phyloP scores from a whole-genome alignment of 2,113 vertebrate species.

The Peromyscus maniculatus region DNA sequence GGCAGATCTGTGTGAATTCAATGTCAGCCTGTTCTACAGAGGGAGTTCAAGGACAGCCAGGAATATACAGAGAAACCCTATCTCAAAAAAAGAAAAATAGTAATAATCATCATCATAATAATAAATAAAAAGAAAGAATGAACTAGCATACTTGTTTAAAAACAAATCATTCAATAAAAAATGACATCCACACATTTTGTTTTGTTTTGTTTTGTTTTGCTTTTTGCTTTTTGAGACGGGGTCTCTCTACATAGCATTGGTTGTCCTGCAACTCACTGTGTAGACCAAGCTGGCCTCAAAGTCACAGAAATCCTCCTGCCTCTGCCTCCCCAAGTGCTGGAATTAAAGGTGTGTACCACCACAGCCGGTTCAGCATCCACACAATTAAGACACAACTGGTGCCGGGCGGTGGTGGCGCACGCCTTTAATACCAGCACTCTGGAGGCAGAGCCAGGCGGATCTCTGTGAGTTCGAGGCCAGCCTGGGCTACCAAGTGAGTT shows the following conservation, averaged over 20 bases:
- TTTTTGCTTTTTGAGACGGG: neutral
- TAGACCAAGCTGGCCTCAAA: neutral
- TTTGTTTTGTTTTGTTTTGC: neutral
- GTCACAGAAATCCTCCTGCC: neutral
- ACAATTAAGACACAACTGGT: neutral
- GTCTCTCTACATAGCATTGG: neutral
- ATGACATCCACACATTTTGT: neutral
- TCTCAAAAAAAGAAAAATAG: neutral
- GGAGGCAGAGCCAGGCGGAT: too few relatives aligned
- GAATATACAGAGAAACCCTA: neutral
- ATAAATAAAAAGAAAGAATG: neutral
- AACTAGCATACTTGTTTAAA: neutral
- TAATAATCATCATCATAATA: neutral
- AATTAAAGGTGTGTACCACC: neutral
- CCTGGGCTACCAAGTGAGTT: too few relatives aligned
- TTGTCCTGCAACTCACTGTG: neutral
- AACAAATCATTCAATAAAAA: conserved; percentile 45
- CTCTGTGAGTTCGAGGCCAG: too few relatives aligned
- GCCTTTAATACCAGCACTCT: too few relatives aligned
- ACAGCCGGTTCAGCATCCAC: neutral
- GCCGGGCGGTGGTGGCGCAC: too few relatives aligned
- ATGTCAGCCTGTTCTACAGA: too few relatives aligned
- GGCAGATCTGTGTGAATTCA: neutral
- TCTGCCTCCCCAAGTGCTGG: neutral
- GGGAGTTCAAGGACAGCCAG: neutral